Evolutionary conservation across 2,888 invertebrate genomes (phyloP), one percentile per base, ranked within the genome.

Genomic region (Graphium colonna): DNA sequence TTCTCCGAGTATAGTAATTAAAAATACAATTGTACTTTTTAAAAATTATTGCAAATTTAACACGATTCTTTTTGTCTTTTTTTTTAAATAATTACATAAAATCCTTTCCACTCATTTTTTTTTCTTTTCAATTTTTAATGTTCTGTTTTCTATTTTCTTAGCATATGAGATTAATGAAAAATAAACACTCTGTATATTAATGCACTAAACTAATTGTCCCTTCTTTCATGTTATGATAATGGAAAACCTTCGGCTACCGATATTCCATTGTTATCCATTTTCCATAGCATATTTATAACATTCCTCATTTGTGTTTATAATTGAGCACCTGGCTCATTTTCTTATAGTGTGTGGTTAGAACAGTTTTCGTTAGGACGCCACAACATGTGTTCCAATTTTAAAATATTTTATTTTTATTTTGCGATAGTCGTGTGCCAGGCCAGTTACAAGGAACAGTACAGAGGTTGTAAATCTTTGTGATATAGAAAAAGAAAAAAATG

Each of bases 361-460:
- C 38, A 36, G 3, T 3, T 18, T 2, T 38, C 38, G 50, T 33
- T 36, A 44, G 13, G 41, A 4, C 43, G 41, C 42, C 10, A 17
- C 15, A 45, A 50, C 28, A 61, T 63, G 59, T 47, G 41, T 58
- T 62, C 56, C 40, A 48, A 57, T 52, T 55, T 63, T 21, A 58
- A 63, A 61, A 39, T 41, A 42, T 55, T 57, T 51, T 10, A 51
- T 51, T 58, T 52, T 61, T 18, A 52, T 68, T 56, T 59, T 60
- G 40, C 52, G 59, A 57, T 64, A 13, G 45, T 59, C 48, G 56
- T 64, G 16, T 71, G 71, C 64, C 59, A 58, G 15, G 80, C 74
- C 51, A 83, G 84, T 59, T 83, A 77, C 47, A 78, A 80, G 65
- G 83, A 85, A 40, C 84, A 84, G 51, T 86, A 85, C 57, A 75